Base-by-base conservation (phyloP, 2,888 invertebrate genomes). In the Microplitis deprimator region DNA sequence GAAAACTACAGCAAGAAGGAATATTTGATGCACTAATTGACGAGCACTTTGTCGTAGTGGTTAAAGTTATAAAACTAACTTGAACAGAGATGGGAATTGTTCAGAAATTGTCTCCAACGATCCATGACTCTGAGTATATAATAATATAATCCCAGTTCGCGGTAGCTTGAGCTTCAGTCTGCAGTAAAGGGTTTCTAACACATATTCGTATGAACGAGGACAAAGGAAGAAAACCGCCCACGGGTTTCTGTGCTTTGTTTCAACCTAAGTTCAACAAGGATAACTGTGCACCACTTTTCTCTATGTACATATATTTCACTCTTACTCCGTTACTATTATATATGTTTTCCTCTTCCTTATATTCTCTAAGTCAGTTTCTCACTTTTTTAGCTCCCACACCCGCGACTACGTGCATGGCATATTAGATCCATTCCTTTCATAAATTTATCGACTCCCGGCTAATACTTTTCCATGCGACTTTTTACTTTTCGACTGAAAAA, bases 101-200 rank as follows among this genome's bases (percentile, higher is more conserved):
- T 59, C 73, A 16, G 67, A 59, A 60, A 13, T 67, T 50, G 39
- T 61, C 76, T 65, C 40, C 64, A 41, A 65, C 61, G 76, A 76
- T 72, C 62, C 68, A 61, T 76, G 72, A 39, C 61, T 67, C 17
- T 13, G 62, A 39, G 68, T 29, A 29, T 62, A 68, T 72, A 68
- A 76, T 76, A 72, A 76, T 76, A 68, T 76, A 76, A 76, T 76
- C 72, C 40, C 6, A 59, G 68, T 76, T 61, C 68, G 68, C 72
- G 76, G 29, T 29, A 29, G 59, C 64, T 41, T 40, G 39, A 17
- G 61, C 20, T 68, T 20, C 38, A 16, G 73, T 20, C 60, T 13
- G 6, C 13, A 16, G 13, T 62, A 62, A 62, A n/a, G 17, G 16
- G 69, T 72, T 67, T 17, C 73, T 65, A 29, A 29, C 29, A 29